phyloP scores from a whole-genome alignment of 2,888 invertebrate species.

The Acrobeloides nanus region DNA sequence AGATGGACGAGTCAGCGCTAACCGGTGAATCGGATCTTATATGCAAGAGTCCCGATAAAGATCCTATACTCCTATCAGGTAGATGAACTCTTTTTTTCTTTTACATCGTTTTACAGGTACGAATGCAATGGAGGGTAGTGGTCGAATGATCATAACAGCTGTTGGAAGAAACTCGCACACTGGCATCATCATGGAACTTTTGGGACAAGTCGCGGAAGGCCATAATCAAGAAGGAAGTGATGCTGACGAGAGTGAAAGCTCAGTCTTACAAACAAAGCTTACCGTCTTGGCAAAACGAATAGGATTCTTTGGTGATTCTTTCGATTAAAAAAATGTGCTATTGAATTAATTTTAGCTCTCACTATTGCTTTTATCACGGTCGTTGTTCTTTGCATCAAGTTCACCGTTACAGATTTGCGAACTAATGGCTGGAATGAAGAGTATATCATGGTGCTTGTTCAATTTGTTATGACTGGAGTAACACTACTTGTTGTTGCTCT shows the following conservation, averaged over 20 bases:
- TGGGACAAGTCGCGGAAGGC: conserved; percentile 23
- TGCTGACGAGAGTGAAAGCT: conserved; percentile 53
- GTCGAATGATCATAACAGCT: conserved; percentile 80
- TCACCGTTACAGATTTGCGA: conserved; percentile 77
- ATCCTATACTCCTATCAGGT: conserved; percentile 33
- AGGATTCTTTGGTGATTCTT: conserved; percentile 76
- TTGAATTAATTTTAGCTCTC: conserved; percentile 63
- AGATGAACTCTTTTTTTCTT: background rate
- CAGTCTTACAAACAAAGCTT: conserved; percentile 92
- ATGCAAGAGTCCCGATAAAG: conserved; percentile 31
- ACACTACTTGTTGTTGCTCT: conserved; percentile 97
- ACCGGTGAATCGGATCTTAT: conserved; percentile 43
- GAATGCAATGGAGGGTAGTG: conserved; percentile 51
- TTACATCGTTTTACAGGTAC: conserved; percentile 39
- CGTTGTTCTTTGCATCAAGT: conserved; percentile 84
- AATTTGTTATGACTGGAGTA: conserved; percentile 97
- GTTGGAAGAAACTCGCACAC: conserved; percentile 52
- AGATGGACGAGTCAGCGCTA: conserved; percentile 55
- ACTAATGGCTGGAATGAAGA: conserved; percentile 71
- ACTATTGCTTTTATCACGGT: conserved; percentile 94
- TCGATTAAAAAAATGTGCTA: background rate
- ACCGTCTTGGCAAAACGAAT: conserved; percentile 97
- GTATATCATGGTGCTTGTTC: conserved; percentile 75
- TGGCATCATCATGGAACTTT: conserved; percentile 51
- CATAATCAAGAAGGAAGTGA: background rate